Conservation (phyloP, 2,113 vertebrate genomes). For the Catagonus wagneri region DNA sequence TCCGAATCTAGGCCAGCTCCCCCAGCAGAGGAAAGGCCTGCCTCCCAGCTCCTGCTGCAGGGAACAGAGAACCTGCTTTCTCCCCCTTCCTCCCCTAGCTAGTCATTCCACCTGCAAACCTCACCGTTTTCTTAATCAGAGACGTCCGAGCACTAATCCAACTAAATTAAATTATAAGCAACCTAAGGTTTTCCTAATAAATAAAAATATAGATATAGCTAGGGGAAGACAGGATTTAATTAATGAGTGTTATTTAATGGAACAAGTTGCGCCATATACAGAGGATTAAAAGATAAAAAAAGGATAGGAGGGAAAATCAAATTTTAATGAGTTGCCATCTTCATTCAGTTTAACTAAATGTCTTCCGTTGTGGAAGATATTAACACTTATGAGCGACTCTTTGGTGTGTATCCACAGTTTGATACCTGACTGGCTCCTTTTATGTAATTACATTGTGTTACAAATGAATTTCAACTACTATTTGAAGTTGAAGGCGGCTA, state of each 20-base stretch:
- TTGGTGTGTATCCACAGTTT: slow-evolving; percentile 54
- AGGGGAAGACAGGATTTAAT: slow-evolving; percentile 78
- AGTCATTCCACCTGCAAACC: slow-evolving; percentile 69
- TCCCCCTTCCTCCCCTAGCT: not conserved
- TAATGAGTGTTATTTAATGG: slow-evolving; percentile 81
- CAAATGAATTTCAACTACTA: slow-evolving; percentile 41
- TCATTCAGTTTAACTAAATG: slow-evolving; percentile 74
- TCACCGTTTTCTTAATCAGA: slow-evolving; percentile 61
- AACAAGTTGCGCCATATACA: slow-evolving; percentile 71
- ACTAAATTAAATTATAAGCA: slow-evolving; percentile 81
- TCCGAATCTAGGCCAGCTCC: not conserved
- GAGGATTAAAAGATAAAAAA: slow-evolving; percentile 83
- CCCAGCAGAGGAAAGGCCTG: not conserved
- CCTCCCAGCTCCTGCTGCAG: not conserved
- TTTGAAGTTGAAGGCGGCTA: slow-evolving; percentile 41
- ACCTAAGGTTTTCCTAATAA: slow-evolving; percentile 80
- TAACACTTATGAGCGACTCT: slow-evolving; percentile 73
- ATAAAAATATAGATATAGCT: slow-evolving; percentile 80
- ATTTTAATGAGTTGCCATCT: slow-evolving; percentile 79
- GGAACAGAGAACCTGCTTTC: slow-evolving; percentile 4
- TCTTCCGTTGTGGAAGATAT: slow-evolving; percentile 63
- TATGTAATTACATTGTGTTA: slow-evolving; percentile 46
- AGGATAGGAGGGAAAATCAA: slow-evolving; percentile 73
- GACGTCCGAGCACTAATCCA: slow-evolving; percentile 69
- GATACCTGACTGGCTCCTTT: slow-evolving; percentile 51